A percentile compares a stretch with the other conserved stretches of the same genome.
phyloP scores from a whole-genome alignment of 2,888 invertebrate genomes.

The Caenorhabditis doughertyi region DNA sequence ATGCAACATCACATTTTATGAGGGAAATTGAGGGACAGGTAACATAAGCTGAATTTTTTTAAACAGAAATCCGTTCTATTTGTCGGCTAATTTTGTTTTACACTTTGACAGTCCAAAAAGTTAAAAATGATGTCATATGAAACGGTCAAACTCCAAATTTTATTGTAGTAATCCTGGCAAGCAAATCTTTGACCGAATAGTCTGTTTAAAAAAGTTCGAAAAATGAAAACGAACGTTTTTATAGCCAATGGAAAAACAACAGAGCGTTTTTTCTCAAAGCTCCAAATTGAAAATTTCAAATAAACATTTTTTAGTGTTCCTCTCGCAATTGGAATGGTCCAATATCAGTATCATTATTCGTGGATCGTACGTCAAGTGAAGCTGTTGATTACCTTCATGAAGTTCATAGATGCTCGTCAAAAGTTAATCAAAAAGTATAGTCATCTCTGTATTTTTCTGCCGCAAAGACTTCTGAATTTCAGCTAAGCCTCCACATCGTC shows the following conservation, averaged over 20 bases:
- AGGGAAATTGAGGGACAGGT: conserved; percentile 69
- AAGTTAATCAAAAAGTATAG: conserved; percentile 63
- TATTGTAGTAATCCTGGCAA: conserved; percentile 1
- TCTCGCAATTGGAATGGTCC: conserved; percentile 73
- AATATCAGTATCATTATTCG: conserved; percentile 68
- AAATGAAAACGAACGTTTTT: conserved; percentile 8
- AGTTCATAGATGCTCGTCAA: conserved; percentile 58
- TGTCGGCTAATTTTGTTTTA: too few relatives aligned
- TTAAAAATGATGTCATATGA: conserved; percentile 8
- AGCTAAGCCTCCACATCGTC: conserved; percentile 67
- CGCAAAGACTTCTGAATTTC: conserved; percentile 7
- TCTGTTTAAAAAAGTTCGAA: not conserved
- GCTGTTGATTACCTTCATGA: conserved; percentile 64
- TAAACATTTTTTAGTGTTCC: conserved; percentile 48
- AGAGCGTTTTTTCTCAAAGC: too few relatives aligned
- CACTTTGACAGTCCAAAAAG: too few relatives aligned
- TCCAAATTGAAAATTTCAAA: too few relatives aligned
- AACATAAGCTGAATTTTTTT: not conserved
- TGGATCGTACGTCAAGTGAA: conserved; percentile 64
- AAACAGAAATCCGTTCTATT: too few relatives aligned
- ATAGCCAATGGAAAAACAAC: not conserved
- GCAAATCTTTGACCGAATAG: conserved; percentile 9
- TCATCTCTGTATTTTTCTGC: not conserved
- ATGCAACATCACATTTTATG: conserved; percentile 68
- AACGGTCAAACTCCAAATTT: not conserved